Base-by-base conservation (phyloP, 1,140 invertebrate genomes). In the Drosophila tsacasi region DNA sequence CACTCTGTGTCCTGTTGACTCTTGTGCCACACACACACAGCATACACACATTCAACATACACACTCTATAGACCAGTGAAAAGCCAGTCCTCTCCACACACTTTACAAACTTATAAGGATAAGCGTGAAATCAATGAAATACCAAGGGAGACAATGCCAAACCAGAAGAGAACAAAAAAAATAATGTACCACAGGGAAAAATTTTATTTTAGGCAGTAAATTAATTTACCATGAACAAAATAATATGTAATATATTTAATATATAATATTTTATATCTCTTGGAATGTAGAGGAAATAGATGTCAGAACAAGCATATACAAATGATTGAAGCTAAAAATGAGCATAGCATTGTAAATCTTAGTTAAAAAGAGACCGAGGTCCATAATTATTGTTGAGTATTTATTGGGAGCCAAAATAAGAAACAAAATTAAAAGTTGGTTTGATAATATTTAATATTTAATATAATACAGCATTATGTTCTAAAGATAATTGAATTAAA, bases 111-210 rank as follows among this genome's bases (percentile, higher is more conserved):
- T 57, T 39, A 52, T 27, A 65, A 44, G 65, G 32, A 55, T 40
- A 63, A 63, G 62, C 59, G 19, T 58, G 30, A 79, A 79, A 64
- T 79, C 76, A 73, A 64, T 72, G 55, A 50, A 79, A 79, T 59
- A 77, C 19, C 19, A 1, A 47, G 13, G 47, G 21, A 25, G 17
- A 40, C 30, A 75, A 65, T 66, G 73, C 42, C 58, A 42, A 25
- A 15, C n/a, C 23, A 23, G 40, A 17, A 35, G 35, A 61, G 30
- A 21, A 10, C 39, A 59, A 58, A 67, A 63, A 54, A 46, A 39
- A 32, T 32, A 27, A 40, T 25, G 7, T 58, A 58, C 8, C n/a
- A 46, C 59, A 37, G 21, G 5, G 13, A 32, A 46, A 44, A 42
- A 9, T 23, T 23, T 0, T 1, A 21, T 32, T 52, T n/a, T 4